These are phyloP conservation scores for Xiphophorus maculatus DNA, from an alignment of 2,113 vertebrate species.

Conservation along the genomic window DNA sequence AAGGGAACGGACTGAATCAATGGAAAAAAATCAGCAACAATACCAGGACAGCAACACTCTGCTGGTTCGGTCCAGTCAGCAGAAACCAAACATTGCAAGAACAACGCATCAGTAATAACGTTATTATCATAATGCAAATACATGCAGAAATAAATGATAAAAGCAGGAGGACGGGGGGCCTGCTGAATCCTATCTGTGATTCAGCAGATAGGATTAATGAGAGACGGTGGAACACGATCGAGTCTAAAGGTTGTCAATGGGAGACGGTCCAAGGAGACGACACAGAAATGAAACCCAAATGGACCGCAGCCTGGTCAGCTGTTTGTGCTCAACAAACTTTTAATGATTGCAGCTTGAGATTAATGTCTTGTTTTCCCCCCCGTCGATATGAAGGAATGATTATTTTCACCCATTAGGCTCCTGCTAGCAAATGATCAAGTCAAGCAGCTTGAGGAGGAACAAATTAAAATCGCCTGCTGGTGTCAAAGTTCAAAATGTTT, in stretches of 20 bases:
- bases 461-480: conserved; percentile 27
- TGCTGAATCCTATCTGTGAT: background rate
- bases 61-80: conserved; percentile 47
- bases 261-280: background rate
- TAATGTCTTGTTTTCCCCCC: conserved; percentile 41
- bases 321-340: conserved; percentile 22
- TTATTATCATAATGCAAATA: conserved; percentile 38
- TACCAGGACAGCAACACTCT: conserved; percentile 24
- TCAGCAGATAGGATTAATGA: conserved; percentile 35
- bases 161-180: conserved; percentile 6
- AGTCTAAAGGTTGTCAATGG: conserved; percentile 20
- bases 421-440: conserved; percentile 60
- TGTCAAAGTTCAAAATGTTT: conserved; percentile 51
- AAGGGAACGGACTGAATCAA: background rate
- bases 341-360: conserved; percentile 29
- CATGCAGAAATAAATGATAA: conserved; percentile 32
- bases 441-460: conserved; percentile 31
- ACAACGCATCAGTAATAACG: conserved; percentile 17
- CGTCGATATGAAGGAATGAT: conserved; percentile 54
- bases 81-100: conserved; percentile 24
- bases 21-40: conserved; percentile 15
- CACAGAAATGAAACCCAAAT: conserved; percentile 15
- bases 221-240: background rate
- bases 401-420: conserved; percentile 51
- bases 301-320: background rate